phyloP scores from a whole-genome alignment of 2,113 vertebrate species.

The Mohoua ochrocephala region DNA sequence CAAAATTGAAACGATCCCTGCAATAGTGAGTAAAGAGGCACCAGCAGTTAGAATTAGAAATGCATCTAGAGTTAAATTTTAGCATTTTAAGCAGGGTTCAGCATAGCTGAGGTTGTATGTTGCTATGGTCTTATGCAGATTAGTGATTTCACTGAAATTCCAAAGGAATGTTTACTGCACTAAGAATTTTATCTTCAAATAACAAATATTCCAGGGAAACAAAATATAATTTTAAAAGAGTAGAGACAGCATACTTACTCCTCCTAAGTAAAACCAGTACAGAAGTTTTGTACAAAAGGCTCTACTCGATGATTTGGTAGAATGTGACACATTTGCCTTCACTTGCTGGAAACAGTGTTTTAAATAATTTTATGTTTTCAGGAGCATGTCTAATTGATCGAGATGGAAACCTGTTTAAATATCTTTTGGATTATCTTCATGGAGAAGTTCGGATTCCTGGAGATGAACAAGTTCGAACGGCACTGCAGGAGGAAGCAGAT shows the following conservation, averaged over 20 bases:
- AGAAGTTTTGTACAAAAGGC: not conserved
- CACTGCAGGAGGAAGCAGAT: constrained; percentile 75
- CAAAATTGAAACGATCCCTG: not conserved
- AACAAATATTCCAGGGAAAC: not conserved
- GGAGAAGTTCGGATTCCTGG: constrained; percentile 71
- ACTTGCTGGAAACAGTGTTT: not conserved
- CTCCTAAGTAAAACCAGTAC: not conserved
- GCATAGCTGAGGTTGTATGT: not conserved
- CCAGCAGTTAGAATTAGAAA: not conserved
- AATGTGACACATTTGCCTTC: not conserved
- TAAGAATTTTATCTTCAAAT: not conserved
- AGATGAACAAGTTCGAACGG: constrained; percentile 56
- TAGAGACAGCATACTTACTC: not conserved
- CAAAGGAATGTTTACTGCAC: not conserved
- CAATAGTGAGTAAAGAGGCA: not conserved
- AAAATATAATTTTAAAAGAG: not conserved
- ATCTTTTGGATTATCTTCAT: constrained; percentile 77
- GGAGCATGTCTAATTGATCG: constrained; percentile 73
- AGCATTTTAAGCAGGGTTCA: not conserved
- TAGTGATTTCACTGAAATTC: not conserved
- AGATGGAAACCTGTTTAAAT: constrained; percentile 74
- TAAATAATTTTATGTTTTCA: constrained; percentile 39
- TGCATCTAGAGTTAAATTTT: not conserved
- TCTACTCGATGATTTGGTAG: not conserved
- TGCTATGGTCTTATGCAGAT: not conserved